phyloP scores from a whole-genome alignment of 2,888 invertebrate genomes.

The Thecocarcelia acutangulata region DNA sequence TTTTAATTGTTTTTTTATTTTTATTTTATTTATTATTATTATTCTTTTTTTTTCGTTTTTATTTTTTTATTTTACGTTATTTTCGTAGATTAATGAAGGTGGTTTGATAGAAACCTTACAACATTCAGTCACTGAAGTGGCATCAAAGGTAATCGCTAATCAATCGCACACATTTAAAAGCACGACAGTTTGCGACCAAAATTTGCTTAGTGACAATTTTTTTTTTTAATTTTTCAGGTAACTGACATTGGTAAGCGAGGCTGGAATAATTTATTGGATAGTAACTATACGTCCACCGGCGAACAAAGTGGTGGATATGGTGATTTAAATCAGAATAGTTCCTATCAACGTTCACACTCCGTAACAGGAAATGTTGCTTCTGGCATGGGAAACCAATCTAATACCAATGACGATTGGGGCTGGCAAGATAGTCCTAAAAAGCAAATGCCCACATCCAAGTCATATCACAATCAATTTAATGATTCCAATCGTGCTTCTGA shows the following conservation, averaged over 20 bases:
- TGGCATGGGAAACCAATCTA: slow-evolving; percentile 72
- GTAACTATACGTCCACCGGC: slow-evolving; percentile 81
- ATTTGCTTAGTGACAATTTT: neutral
- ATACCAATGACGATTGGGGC: slow-evolving; percentile 78
- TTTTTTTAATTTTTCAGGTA: slow-evolving; percentile 81
- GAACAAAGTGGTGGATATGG: slow-evolving; percentile 75
- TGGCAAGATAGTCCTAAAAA: slow-evolving; percentile 77
- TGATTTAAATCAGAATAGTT: slow-evolving; percentile 76
- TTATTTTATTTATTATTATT: no score
- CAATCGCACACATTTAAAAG: neutral
- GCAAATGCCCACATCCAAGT: slow-evolving; percentile 76
- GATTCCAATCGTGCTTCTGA: slow-evolving; percentile 68
- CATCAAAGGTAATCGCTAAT: slow-evolving; percentile 83
- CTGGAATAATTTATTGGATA: slow-evolving; percentile 85
- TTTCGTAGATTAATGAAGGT: slow-evolving; percentile 86
- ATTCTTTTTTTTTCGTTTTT: slow-evolving; percentile 71
- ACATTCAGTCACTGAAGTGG: slow-evolving; percentile 84
- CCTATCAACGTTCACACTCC: slow-evolving; percentile 80
- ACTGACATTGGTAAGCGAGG: slow-evolving; percentile 86
- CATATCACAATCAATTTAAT: slow-evolving; percentile 76
- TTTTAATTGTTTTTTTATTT: no score
- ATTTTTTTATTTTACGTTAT: slow-evolving; percentile 75
- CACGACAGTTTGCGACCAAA: no score
- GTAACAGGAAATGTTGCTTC: slow-evolving; percentile 76
- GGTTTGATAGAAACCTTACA: slow-evolving; percentile 86